Conservation (phyloP, 2,113 vertebrate species). For the Oreochromis tanganicae region DNA sequence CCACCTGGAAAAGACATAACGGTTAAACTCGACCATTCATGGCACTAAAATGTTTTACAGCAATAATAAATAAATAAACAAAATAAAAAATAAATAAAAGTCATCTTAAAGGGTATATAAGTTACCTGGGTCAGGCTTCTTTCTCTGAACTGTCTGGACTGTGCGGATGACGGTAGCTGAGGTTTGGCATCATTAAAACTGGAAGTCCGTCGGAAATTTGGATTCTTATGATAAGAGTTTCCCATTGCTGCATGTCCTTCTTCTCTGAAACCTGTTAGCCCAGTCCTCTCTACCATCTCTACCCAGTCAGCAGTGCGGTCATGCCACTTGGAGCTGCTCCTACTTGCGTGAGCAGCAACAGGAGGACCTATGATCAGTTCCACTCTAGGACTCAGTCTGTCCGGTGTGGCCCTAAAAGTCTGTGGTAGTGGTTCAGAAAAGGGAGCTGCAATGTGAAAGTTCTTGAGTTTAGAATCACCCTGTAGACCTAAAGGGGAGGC, state of each 20-base stretch:
- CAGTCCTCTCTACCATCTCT: constrained; percentile 74
- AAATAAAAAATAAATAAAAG: background rate
- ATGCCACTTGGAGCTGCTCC: constrained; percentile 62
- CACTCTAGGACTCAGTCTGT: constrained; percentile 69
- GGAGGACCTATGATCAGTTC: constrained; percentile 62
- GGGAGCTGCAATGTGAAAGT: constrained; percentile 77
- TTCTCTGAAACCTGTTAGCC: constrained; percentile 27
- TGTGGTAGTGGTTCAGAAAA: constrained; percentile 69
- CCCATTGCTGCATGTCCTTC: background rate
- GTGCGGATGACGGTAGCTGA: constrained; percentile 61
- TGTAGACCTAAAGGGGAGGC: constrained; percentile 60
- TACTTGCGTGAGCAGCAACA: constrained; percentile 48
- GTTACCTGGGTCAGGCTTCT: constrained; percentile 84
- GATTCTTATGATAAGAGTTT: constrained; percentile 62
- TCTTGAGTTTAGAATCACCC: constrained; percentile 64
- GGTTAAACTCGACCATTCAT: background rate
- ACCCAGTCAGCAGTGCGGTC: constrained; percentile 79
- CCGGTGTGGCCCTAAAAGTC: constrained; percentile 30
- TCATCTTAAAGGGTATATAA: background rate
- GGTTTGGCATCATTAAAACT: constrained; percentile 88
- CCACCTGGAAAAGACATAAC: constrained; percentile 57
- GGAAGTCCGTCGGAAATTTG: constrained; percentile 84
- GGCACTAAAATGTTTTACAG: background rate
- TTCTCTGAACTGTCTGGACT: constrained; percentile 81
- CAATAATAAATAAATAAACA: background rate